Percentiles rank a stretch among this genome's conserved stretches.
phyloP scores from a whole-genome alignment of 2,888 invertebrate species.

The Nemapogon koenigi region DNA sequence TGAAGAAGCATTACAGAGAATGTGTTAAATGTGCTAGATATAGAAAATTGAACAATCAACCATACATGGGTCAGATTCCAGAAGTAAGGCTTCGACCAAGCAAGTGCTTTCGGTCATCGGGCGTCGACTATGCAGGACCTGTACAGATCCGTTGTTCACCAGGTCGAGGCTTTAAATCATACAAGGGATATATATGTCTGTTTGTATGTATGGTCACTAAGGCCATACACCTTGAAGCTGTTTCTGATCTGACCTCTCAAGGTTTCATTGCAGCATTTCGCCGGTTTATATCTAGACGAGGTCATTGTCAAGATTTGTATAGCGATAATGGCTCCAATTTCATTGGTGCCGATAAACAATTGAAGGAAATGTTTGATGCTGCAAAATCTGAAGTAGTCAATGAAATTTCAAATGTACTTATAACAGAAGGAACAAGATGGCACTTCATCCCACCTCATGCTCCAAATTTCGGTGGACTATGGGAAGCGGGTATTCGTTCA shows the following conservation, averaged over 20 bases:
- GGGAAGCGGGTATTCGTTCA: conserved; percentile 19
- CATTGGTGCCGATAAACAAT: conserved; percentile 15
- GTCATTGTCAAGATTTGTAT: too few species aligned
- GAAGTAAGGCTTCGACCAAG: conserved; percentile 6
- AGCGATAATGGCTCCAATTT: conserved; percentile 18
- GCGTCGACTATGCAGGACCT: conserved; percentile 13
- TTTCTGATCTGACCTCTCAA: conserved; percentile 21
- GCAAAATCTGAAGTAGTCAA: conserved; percentile 4
- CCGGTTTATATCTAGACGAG: conserved; percentile 16
- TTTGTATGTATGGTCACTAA: conserved; percentile 19
- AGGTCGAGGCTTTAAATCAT: conserved; percentile 10
- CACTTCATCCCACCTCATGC: conserved; percentile 18
- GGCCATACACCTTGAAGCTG: conserved; percentile 23
- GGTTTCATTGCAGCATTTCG: conserved; percentile 20
- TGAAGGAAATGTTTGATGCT: conserved; percentile 10
- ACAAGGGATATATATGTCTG: conserved; percentile 13
- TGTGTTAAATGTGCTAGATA: conserved; percentile 8
- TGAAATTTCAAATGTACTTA: conserved; percentile 15
- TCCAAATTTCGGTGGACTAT: conserved; percentile 18
- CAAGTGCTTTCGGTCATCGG: conserved; percentile 8
- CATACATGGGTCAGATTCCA: conserved; percentile 10
- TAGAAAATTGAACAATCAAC: neutral
- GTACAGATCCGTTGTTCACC: conserved; percentile 10
- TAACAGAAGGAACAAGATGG: conserved; percentile 13
- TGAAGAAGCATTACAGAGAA: neutral